These are phyloP conservation scores for Paraescarpia echinospica DNA, from an alignment of 1,140 invertebrate species.

Conservation along the genomic window DNA sequence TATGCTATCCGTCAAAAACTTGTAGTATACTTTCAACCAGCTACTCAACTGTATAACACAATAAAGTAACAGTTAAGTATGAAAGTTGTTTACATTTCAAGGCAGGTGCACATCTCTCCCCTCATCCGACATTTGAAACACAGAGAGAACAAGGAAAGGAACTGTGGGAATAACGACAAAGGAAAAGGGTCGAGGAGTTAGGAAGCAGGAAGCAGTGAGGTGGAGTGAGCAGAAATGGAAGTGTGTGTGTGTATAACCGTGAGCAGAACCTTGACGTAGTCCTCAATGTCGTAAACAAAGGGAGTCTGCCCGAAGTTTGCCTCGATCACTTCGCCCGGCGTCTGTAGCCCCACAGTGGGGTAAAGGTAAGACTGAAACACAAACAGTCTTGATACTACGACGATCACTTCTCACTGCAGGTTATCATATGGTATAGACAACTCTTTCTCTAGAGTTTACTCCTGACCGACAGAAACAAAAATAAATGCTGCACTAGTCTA, in stretches of 20 bases:
- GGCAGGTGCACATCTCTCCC: neutral
- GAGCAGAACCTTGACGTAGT: slow-evolving; percentile 72
- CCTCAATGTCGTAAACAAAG: slow-evolving; percentile 97
- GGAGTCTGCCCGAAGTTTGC: slow-evolving; percentile 98
- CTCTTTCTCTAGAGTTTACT: neutral
- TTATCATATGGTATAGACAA: neutral
- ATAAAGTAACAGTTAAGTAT: too few relatives aligned
- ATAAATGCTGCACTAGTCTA: neutral
- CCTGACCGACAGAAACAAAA: neutral
- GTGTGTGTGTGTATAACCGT: slow-evolving; percentile 9
- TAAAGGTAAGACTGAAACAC: slow-evolving; percentile 85
- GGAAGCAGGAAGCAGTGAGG: neutral
- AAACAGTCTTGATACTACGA: slow-evolving; percentile 24
- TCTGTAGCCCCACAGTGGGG: slow-evolving; percentile 97
- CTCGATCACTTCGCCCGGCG: slow-evolving; percentile 95
- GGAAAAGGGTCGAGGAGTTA: neutral
- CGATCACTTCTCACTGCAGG: neutral
- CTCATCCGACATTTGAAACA: neutral
- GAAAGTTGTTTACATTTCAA: neutral
- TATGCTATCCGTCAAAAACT: neutral
- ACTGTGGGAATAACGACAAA: neutral
- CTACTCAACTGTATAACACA: too few relatives aligned
- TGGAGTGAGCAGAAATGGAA: neutral
- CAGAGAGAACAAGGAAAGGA: neutral
- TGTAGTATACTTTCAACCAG: neutral